Percentiles rank a stretch among this genome's conserved stretches.
These are phyloP conservation scores for Phalanger gymnotis DNA, from an alignment of 2,797 vertebrate species.

Conservation along the genomic window DNA sequence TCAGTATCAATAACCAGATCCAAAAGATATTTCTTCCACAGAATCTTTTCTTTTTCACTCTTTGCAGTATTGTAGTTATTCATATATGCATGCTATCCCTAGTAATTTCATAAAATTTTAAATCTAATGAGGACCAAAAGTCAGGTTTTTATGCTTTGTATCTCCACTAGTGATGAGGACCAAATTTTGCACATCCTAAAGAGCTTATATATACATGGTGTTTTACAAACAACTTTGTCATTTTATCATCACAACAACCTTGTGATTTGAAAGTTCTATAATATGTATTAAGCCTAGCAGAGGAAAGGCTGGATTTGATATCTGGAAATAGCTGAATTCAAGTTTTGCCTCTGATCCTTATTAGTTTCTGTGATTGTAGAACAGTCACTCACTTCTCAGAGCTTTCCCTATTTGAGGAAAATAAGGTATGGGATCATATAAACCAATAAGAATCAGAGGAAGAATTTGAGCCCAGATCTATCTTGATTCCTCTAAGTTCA, in stretches of 20 bases:
- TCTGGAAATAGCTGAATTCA: not conserved
- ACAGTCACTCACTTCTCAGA: not conserved
- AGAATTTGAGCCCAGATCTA: not conserved
- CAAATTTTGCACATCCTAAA: not conserved
- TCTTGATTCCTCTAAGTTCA: not conserved
- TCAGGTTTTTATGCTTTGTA: not conserved
- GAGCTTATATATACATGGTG: not conserved
- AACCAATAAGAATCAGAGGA: not conserved
- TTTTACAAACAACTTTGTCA: not conserved
- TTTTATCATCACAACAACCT: not conserved
- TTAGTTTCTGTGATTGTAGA: not conserved
- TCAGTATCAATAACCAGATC: not conserved
- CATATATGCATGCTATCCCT: not conserved
- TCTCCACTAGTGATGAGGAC: not conserved
- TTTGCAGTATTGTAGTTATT: not conserved
- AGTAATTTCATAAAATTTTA: not conserved
- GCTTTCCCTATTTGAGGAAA: not conserved
- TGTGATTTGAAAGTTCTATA: not conserved
- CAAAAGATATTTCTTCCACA: not conserved
- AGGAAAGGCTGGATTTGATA: not conserved
- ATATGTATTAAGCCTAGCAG: not conserved
- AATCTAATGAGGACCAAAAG: not conserved
- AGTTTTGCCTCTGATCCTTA: not conserved
- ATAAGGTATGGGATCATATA: not conserved
- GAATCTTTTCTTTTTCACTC: not conserved